These are phyloP conservation scores for Trogon melanurus DNA, from an alignment of 2,113 vertebrate genomes.

Conservation along the genomic window DNA sequence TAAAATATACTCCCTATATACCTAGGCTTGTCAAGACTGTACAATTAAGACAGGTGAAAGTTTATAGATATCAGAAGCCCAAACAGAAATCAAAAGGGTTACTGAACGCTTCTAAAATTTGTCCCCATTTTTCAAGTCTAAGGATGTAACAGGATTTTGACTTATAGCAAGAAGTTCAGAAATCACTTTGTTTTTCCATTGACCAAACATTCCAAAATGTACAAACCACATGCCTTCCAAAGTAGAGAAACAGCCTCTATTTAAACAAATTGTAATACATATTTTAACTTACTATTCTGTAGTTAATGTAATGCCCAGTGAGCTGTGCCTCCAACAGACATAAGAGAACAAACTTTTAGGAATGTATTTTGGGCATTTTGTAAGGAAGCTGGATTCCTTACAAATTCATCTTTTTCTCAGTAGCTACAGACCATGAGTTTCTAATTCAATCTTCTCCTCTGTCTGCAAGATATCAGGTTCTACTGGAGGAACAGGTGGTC, in stretches of 20 bases:
- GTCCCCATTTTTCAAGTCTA: slow-evolving; percentile 62
- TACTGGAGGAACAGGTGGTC: slow-evolving; percentile 85
- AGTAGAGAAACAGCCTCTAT: slow-evolving; percentile 45
- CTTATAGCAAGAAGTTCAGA: slow-evolving; percentile 39
- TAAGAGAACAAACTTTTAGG: slow-evolving; percentile 70
- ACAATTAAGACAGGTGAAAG: slow-evolving; percentile 57
- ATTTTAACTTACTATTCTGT: slow-evolving; percentile 67
- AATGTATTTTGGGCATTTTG: slow-evolving; percentile 76
- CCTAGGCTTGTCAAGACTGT: slow-evolving; percentile 64
- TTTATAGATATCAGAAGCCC: slow-evolving; percentile 34
- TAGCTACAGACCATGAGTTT: slow-evolving; percentile 89
- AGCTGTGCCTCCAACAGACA: slow-evolving; percentile 47
- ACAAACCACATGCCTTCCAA: slow-evolving; percentile 59
- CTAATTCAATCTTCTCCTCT: slow-evolving; percentile 97
- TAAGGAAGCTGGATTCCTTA: slow-evolving; percentile 66
- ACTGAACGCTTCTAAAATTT: slow-evolving; percentile 47
- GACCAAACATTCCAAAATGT: slow-evolving; percentile 44
- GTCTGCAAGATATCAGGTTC: slow-evolving; percentile 83
- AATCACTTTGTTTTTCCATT: slow-evolving; percentile 36
- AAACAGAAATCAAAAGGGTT: slow-evolving; percentile 23
- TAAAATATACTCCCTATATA: slow-evolving; percentile 63
- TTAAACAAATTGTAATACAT: slow-evolving; percentile 55
- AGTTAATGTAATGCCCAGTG: slow-evolving; percentile 73
- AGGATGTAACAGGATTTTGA: slow-evolving; percentile 52
- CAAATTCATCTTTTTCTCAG: slow-evolving; percentile 24